phyloP scores from a whole-genome alignment of 1,140 invertebrate genomes.

The Tigriopus japonicus region DNA sequence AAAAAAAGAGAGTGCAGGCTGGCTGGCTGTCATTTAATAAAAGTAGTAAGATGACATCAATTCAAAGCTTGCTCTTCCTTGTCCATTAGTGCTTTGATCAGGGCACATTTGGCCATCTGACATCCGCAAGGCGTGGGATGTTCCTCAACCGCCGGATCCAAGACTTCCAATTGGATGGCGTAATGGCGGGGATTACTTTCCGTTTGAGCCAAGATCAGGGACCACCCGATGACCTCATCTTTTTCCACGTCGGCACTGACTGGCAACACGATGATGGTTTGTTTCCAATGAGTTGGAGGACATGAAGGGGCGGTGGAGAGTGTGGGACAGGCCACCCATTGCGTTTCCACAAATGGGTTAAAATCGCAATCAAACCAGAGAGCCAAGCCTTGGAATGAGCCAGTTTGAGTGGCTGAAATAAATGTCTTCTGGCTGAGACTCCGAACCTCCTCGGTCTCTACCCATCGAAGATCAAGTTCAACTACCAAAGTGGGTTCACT shows the following conservation, averaged over 20 bases:
- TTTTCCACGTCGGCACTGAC: conserved; percentile 23
- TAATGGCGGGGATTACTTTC: conserved; percentile 34
- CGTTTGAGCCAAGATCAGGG: conserved; percentile 36
- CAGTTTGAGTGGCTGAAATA: conserved; percentile 30
- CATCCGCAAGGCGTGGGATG: conserved; percentile 58
- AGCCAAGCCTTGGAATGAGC: conserved; percentile 47
- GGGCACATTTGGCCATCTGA: conserved; percentile 51
- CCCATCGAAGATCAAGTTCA: conserved; percentile 23
- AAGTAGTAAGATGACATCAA: conserved; percentile 28
- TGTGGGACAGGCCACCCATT: conserved; percentile 19
- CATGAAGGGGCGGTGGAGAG: conserved; percentile 53
- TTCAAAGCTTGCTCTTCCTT: conserved; percentile 22
- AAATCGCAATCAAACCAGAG: conserved; percentile 30
- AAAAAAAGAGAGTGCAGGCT: too few relatives aligned
- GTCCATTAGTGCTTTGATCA: conserved; percentile 40
- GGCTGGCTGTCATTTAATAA: too few relatives aligned
- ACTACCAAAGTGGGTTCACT: conserved; percentile 24
- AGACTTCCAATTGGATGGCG: conserved; percentile 42
- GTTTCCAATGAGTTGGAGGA: conserved; percentile 87
- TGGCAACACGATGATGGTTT: conserved; percentile 51
- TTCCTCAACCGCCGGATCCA: conserved; percentile 44
- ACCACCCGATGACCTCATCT: conserved; percentile 44
- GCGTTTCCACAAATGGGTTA: conserved; percentile 18
- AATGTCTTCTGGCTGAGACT: conserved; percentile 24
- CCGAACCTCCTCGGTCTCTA: conserved; percentile 21